A percentile compares a stretch with the other conserved stretches of the same genome.
These are phyloP conservation scores for Danionella dracula DNA, from an alignment of 2,797 vertebrate species.

Conservation along the genomic window DNA sequence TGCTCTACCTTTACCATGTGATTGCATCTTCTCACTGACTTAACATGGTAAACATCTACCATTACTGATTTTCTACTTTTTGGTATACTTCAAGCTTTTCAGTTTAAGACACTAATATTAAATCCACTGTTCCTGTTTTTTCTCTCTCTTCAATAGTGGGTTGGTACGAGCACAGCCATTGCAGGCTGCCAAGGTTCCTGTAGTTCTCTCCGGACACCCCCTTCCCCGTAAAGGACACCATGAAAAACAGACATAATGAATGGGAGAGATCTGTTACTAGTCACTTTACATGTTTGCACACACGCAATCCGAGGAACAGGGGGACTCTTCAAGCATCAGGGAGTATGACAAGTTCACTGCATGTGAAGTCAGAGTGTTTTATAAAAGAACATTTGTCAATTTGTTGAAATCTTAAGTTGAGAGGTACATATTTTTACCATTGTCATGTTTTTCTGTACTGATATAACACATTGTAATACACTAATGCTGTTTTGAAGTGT, in stretches of 20 bases:
- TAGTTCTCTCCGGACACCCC: conserved; percentile 70
- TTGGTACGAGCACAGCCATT: conserved; percentile 55
- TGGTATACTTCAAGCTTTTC: too few relatives aligned
- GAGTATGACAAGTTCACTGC: conserved; percentile 54
- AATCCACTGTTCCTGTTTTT: not conserved
- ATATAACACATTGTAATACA: conserved; percentile 40
- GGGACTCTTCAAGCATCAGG: conserved; percentile 12
- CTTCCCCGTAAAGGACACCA: conserved; percentile 58
- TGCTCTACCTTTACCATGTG: too few relatives aligned
- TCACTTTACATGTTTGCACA: conserved; percentile 35
- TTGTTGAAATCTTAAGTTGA: conserved; percentile 43
- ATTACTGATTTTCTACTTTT: too few relatives aligned
- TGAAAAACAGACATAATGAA: not conserved
- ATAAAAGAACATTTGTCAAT: conserved; percentile 28
- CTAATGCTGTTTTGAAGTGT: conserved; percentile 43
- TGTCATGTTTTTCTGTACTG: conserved; percentile 42
- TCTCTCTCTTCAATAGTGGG: conserved; percentile 56
- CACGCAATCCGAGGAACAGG: conserved; percentile 20
- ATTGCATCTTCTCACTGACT: too few relatives aligned
- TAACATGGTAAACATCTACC: too few relatives aligned
- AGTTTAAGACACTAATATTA: too few relatives aligned
- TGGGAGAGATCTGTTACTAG: conserved; percentile 10
- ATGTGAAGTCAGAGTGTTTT: conserved; percentile 59
- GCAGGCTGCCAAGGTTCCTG: conserved; percentile 70
- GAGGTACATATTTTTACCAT: conserved; percentile 52